Evolutionary conservation across 1,140 invertebrate genomes (phyloP).

Genomic region (Himalopsyche phryganea): DNA sequence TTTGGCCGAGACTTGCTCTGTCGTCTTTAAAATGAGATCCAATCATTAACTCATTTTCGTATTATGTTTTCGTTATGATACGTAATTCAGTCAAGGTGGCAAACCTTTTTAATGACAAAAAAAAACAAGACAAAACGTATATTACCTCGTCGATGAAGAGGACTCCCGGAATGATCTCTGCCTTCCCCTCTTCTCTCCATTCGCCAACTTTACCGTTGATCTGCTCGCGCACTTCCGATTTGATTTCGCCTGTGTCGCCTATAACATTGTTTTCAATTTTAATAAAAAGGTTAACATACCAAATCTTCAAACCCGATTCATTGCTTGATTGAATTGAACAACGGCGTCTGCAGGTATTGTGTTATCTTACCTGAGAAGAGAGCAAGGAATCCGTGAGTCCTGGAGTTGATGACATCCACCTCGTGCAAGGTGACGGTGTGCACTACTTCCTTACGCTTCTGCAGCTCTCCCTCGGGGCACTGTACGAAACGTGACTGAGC

Average conservation of each 20-base stretch:
- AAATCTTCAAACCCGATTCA: too few relatives aligned
- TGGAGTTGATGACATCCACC: constrained; percentile 96
- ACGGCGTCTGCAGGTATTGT: too few relatives aligned
- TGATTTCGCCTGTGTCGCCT: constrained; percentile 99
- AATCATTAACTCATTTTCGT: too few relatives aligned
- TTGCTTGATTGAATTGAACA: too few relatives aligned
- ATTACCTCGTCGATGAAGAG: constrained; percentile 84
- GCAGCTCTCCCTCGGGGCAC: constrained; percentile 96
- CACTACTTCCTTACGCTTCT: constrained; percentile 98
- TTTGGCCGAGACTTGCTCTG: too few relatives aligned
- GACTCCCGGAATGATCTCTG: constrained; percentile 96
- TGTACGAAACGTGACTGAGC: constrained; percentile 93
- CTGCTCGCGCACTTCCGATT: constrained; percentile 95
- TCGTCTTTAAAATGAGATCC: too few relatives aligned
- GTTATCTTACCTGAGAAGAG: constrained; percentile 95
- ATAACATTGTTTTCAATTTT: too few relatives aligned
- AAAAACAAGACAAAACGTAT: not conserved
- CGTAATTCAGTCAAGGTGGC: too few relatives aligned
- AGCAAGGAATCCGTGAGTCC: constrained; percentile 95
- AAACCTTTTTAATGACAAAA: too few relatives aligned
- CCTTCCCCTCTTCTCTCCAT: constrained; percentile 99
- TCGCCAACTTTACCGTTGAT: constrained; percentile 98
- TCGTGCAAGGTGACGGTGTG: constrained; percentile 99
- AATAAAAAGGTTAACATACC: too few relatives aligned
- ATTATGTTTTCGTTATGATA: too few relatives aligned